Percentiles rank a stretch among this genome's conserved stretches.
phyloP scores from a whole-genome alignment of 2,888 invertebrate species.

The Agriotes lineatus region DNA sequence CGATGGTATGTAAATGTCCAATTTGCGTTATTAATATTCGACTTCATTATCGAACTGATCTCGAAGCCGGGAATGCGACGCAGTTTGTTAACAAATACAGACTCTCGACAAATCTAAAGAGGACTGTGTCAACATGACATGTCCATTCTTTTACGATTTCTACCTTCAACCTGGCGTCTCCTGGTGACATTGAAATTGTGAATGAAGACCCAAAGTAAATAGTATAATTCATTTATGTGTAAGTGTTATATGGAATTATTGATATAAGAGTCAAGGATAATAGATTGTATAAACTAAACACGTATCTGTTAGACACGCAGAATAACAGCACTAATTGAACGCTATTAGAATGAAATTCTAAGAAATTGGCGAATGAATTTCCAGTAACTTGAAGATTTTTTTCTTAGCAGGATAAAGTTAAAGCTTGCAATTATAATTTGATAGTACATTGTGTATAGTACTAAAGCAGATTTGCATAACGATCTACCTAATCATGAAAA shows the following conservation, averaged over 20 bases:
- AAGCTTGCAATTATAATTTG: too few relatives aligned
- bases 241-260: conserved; percentile 21
- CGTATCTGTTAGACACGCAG: background rate
- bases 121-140: conserved; percentile 31
- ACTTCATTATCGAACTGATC: conserved; percentile 36
- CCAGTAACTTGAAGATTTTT: too few relatives aligned
- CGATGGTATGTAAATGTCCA: conserved; percentile 44
- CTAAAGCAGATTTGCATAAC: too few relatives aligned
- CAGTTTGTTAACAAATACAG: conserved; percentile 31
- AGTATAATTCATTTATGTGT: conserved; percentile 26
- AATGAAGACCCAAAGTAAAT: conserved; percentile 29
- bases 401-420: too few relatives aligned
- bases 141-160: conserved; percentile 28
- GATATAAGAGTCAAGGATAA: conserved; percentile 25
- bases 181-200: conserved; percentile 36
- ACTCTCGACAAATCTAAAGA: conserved; percentile 32
- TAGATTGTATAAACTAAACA: conserved; percentile 17
- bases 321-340: background rate
- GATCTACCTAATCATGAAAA: too few relatives aligned
- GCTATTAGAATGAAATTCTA: background rate
- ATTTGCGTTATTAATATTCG: conserved; percentile 48
- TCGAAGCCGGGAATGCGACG: conserved; percentile 13
- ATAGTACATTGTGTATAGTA: background rate
- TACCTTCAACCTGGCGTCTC: conserved; percentile 35
- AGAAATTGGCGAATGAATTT: background rate